A percentile compares a stretch with the other conserved stretches of the same genome.
These are phyloP conservation scores for Thelaira solivaga DNA, from an alignment of 2,888 invertebrate species.

Conservation along the genomic window DNA sequence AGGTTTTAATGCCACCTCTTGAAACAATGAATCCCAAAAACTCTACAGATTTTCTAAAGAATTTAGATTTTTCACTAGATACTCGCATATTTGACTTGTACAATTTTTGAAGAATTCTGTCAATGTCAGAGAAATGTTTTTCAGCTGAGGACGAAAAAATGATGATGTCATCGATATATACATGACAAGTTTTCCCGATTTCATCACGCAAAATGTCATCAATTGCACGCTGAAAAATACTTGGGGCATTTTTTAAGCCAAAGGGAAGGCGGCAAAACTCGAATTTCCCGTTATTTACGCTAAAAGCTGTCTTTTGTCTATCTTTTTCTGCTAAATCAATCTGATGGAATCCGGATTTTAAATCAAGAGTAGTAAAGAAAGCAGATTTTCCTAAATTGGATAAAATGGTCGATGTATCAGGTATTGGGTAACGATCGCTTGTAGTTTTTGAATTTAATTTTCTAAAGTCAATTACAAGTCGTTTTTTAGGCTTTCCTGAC, in stretches of 20 bases:
- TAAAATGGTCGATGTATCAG: conserved; percentile 14
- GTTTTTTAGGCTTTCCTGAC: conserved; percentile 9
- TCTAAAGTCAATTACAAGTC: conserved; percentile 27
- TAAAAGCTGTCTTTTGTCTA: conserved; percentile 38
- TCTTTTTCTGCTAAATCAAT: conserved; percentile 6
- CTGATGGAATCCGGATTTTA: conserved; percentile 44
- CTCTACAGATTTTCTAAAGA: conserved; percentile 23
- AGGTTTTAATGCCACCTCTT: conserved; percentile 18
- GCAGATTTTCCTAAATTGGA: conserved; percentile 26
- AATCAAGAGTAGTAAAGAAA: conserved; percentile 20
- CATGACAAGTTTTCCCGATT: conserved; percentile 18
- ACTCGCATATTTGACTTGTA: conserved; percentile 3
- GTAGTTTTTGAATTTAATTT: conserved; percentile 7
- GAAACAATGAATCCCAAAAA: conserved; percentile 36
- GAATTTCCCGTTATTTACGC: conserved; percentile 69
- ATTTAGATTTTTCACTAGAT: not conserved
- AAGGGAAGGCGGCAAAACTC: conserved; percentile 68
- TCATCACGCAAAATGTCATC: not conserved
- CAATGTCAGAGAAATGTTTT: conserved; percentile 34
- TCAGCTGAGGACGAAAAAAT: conserved; percentile 40
- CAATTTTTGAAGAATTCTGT: conserved; percentile 29
- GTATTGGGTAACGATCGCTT: conserved; percentile 13
- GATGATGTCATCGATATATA: conserved; percentile 59
- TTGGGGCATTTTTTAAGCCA: not conserved
- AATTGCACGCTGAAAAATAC: conserved; percentile 1